Base-by-base conservation (phyloP, 1,140 invertebrate species). In the Drosophila subpulchrella region DNA sequence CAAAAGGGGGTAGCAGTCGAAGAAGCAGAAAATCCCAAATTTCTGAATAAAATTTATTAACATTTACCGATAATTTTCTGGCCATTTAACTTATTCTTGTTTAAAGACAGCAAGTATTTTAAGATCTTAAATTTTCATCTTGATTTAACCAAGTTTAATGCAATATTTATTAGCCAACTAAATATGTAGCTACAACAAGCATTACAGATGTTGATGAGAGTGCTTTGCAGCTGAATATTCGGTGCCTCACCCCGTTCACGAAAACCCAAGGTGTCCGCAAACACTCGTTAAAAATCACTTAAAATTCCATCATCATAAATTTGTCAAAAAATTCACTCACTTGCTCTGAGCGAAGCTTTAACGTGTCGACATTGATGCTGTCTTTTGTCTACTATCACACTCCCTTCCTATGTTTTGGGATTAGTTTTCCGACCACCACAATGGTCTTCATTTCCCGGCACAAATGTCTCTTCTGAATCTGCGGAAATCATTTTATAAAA, bases 241-340 rank as follows among this genome's bases (percentile, higher is more conserved):
- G 5, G 7, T 53, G 10, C 15, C 32, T 13, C 30, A 46, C 36
- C 34, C 44, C 11, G 41, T 41, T 32, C 20, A 34, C 41, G 36
- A 41, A 68, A 70, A 30, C 46, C 62, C 36, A 42, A 15, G 13
- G 41, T 58, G 59, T 78, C 58, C 57, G 60, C 59, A 76, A 75
- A 76, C 58, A 67, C 90, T 91, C 90, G 85, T 91, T 91, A 91
- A 91, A 91, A 91, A 88, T 91, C 90, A 91, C 90, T 91, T 91
- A 91, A 91, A 91, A 88, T 91, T 91, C 90, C 90, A 91, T 91
- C 90, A 91, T 91, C 90, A 91, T 91, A 91, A 91, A 91, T 91
- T 91, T 91, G 83, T 91, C 90, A 91, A 88, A 85, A 82, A 80
- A 71, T 75, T 42, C 39, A 57, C 44, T 76, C 36, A 34, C 44